These are phyloP conservation scores for Motacilla alba DNA, from an alignment of 2,113 vertebrate genomes.

Conservation along the genomic window DNA sequence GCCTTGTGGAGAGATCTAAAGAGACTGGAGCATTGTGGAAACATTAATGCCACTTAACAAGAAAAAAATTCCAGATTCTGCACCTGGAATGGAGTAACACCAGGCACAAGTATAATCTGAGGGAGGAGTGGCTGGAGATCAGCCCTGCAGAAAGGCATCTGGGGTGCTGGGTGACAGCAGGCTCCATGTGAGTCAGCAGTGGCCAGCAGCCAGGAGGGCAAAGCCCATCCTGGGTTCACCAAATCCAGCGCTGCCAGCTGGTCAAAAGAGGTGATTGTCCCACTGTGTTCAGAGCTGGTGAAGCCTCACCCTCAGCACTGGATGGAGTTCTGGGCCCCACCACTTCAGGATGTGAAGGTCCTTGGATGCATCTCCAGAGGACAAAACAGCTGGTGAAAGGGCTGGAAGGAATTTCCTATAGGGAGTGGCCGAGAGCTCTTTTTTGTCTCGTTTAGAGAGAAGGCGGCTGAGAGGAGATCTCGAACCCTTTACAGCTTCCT, in stretches of 20 bases:
- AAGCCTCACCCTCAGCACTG: not conserved
- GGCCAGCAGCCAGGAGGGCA: not conserved
- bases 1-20: not conserved
- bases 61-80: not conserved
- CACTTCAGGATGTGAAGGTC: not conserved
- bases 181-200: not conserved
- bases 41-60: not conserved
- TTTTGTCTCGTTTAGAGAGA: not conserved
- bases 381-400: not conserved
- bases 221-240: not conserved
- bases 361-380: not conserved
- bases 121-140: not conserved
- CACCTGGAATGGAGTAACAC: fast-evolving
- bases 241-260: fast-evolving
- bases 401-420: not conserved
- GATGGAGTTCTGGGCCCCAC: not conserved
- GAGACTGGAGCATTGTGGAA: not conserved
- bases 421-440: not conserved
- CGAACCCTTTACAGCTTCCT: not conserved
- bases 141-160: not conserved
- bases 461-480: not conserved
- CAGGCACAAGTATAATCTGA: not conserved
- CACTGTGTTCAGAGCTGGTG: fast-evolving
- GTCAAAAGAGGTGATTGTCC: not conserved
- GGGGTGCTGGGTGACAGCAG: not conserved